phyloP scores from a whole-genome alignment of 2,888 invertebrate species.

The Cepaea hortensis region DNA sequence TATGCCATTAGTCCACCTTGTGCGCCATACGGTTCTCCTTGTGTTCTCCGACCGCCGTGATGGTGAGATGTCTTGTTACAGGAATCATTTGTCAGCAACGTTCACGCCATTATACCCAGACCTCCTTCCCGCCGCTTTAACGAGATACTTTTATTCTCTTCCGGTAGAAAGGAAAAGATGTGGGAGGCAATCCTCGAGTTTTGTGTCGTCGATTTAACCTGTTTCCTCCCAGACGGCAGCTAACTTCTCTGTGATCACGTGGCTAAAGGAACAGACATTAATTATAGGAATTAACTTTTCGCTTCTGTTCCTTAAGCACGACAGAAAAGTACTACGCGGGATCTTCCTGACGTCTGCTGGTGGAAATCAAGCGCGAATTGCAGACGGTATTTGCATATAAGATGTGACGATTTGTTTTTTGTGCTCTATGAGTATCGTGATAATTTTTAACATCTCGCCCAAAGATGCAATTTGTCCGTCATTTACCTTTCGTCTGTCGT shows the following conservation, averaged over 20 bases:
- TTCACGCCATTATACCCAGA: no score
- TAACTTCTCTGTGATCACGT: slow-evolving; percentile 34
- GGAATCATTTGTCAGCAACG: no score
- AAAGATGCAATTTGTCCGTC: slow-evolving; percentile 33
- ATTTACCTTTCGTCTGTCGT: slow-evolving; percentile 31
- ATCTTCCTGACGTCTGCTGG: slow-evolving; percentile 38
- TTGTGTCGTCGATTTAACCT: slow-evolving; percentile 24
- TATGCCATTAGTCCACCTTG: no score
- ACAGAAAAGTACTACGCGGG: slow-evolving; percentile 9
- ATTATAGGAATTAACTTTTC: slow-evolving; percentile 40
- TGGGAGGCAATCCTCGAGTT: not conserved
- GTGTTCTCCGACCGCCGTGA: no score
- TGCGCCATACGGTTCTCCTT: no score
- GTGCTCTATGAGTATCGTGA: not conserved
- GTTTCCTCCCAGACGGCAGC: not conserved
- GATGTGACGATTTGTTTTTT: slow-evolving; percentile 29
- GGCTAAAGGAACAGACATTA: slow-evolving; percentile 13
- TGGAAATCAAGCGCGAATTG: slow-evolving; percentile 43
- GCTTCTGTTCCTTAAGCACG: slow-evolving; percentile 31
- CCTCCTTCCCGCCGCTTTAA: not conserved
- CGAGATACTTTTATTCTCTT: not conserved
- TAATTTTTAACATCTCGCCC: not conserved
- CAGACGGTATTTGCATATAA: slow-evolving; percentile 45
- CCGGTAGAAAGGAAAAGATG: not conserved
- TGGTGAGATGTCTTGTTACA: no score